Evolutionary conservation across 2,797 vertebrate species (phyloP).

Genomic region (Molossus alvarezi): DNA sequence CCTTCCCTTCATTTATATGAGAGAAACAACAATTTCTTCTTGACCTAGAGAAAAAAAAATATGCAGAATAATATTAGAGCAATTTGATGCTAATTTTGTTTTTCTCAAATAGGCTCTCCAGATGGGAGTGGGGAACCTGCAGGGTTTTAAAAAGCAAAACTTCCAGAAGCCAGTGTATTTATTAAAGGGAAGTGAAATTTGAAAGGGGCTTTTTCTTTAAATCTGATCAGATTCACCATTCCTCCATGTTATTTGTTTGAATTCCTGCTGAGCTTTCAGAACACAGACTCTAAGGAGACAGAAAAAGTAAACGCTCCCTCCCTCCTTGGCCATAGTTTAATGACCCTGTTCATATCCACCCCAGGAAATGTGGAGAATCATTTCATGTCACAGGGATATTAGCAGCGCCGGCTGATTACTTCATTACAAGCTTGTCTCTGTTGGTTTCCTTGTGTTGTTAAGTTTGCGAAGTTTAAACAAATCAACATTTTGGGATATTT

Average conservation of each 20-base stretch:
- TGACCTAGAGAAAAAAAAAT: slow-evolving; percentile 39
- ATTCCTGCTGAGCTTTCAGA: slow-evolving; percentile 77
- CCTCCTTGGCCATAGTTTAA: slow-evolving; percentile 70
- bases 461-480: slow-evolving; percentile 87
- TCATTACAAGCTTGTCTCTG: slow-evolving; percentile 82
- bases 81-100: slow-evolving; percentile 69
- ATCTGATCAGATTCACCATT: slow-evolving; percentile 34
- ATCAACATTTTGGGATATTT: slow-evolving; percentile 73
- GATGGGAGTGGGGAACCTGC: not conserved
- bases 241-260: slow-evolving; percentile 62
- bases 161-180: slow-evolving; percentile 61
- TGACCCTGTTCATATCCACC: slow-evolving; percentile 70
- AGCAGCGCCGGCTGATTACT: slow-evolving; percentile 71
- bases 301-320: slow-evolving; percentile 70
- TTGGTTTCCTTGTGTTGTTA: slow-evolving; percentile 86
- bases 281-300: slow-evolving; percentile 71
- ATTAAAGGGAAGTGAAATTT: slow-evolving; percentile 20
- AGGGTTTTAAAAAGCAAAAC: slow-evolving; percentile 49
- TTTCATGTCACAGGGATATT: slow-evolving; percentile 79
- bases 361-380: slow-evolving; percentile 71
- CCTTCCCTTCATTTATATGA: slow-evolving; percentile 14
- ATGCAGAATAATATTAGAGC: slow-evolving; percentile 46
- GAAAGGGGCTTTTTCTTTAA: slow-evolving; percentile 71
- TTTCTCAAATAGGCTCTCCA: not conserved
- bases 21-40: slow-evolving; percentile 60